Conservation (phyloP, 64 coral and sea anemone species). For the Pachyseris speciosa region DNA sequence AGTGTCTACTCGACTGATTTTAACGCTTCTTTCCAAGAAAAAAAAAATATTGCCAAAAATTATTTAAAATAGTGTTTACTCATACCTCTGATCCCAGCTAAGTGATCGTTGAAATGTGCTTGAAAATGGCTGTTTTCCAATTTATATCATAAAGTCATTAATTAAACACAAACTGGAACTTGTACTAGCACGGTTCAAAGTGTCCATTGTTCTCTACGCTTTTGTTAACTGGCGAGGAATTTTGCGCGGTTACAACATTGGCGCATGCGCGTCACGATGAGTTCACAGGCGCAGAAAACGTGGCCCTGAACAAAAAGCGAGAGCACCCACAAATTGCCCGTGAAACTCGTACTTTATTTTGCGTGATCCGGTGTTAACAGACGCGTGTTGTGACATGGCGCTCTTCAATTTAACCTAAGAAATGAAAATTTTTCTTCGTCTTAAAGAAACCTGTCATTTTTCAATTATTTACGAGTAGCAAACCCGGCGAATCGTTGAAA, state of each 20-base stretch:
- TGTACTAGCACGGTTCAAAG: constrained; percentile 48
- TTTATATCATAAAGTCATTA: constrained; percentile 69
- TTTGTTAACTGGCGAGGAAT: constrained; percentile 23
- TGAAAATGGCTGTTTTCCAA: constrained; percentile 54
- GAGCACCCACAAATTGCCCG: not conserved
- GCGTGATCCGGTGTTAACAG: not conserved
- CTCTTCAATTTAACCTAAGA: not conserved
- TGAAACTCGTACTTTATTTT: not conserved
- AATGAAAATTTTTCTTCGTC: not conserved
- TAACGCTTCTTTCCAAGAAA: no score
- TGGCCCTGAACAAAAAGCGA: not conserved
- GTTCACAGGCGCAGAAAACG: not conserved
- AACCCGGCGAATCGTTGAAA: constrained; percentile 31
- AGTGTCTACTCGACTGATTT: no score
- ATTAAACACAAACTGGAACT: constrained; percentile 57
- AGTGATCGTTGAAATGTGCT: constrained; percentile 70
- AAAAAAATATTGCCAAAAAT: no score
- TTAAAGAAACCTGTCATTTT: not conserved
- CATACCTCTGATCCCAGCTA: constrained; percentile 53
- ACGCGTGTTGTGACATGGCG: not conserved
- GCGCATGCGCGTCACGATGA: constrained; percentile 5
- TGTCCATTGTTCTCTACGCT: not conserved
- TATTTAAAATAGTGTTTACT: not conserved
- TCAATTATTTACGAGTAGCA: constrained; percentile 32
- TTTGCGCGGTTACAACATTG: not conserved